Percentiles rank a stretch among this genome's conserved stretches.
phyloP scores from a whole-genome alignment of 2,888 invertebrate genomes.

The Notocelia uddmanniana region DNA sequence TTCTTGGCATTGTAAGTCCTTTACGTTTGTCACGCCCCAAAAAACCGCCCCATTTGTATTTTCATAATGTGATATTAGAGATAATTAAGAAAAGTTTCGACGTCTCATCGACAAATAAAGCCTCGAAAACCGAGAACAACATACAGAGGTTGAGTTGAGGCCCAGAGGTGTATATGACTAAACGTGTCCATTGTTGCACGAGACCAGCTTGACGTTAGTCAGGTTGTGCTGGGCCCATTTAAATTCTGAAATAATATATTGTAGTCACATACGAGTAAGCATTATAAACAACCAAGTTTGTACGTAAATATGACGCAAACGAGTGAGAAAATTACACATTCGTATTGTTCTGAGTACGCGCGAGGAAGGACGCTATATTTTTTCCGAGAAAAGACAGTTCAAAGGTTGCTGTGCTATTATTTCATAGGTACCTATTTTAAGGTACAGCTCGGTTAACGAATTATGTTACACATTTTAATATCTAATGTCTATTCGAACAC shows the following conservation, averaged over 20 bases:
- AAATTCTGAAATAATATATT: neutral
- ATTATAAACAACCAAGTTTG: neutral
- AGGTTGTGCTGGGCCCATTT: neutral
- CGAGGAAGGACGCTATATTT: neutral
- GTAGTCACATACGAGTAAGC: neutral
- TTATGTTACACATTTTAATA: too few species aligned
- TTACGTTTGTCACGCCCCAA: too few species aligned
- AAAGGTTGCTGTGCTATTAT: constrained; percentile 3
- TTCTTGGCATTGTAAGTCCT: too few species aligned
- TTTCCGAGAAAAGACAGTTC: constrained; percentile 17
- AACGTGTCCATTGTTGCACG: neutral
- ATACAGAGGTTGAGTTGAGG: too few species aligned
- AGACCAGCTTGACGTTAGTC: neutral
- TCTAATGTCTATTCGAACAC: too few species aligned
- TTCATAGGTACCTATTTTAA: neutral
- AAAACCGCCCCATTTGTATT: too few species aligned
- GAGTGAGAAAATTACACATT: constrained; percentile 7
- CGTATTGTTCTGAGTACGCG: neutral
- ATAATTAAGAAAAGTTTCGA: too few species aligned
- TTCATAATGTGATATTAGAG: too few species aligned
- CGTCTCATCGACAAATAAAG: too few species aligned
- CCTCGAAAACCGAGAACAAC: too few species aligned
- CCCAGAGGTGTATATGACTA: too few species aligned
- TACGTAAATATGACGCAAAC: constrained; percentile 7
- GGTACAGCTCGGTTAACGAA: too few species aligned